These are phyloP conservation scores for Diphyllodes magnificus DNA, from an alignment of 2,113 vertebrate genomes.

Conservation along the genomic window DNA sequence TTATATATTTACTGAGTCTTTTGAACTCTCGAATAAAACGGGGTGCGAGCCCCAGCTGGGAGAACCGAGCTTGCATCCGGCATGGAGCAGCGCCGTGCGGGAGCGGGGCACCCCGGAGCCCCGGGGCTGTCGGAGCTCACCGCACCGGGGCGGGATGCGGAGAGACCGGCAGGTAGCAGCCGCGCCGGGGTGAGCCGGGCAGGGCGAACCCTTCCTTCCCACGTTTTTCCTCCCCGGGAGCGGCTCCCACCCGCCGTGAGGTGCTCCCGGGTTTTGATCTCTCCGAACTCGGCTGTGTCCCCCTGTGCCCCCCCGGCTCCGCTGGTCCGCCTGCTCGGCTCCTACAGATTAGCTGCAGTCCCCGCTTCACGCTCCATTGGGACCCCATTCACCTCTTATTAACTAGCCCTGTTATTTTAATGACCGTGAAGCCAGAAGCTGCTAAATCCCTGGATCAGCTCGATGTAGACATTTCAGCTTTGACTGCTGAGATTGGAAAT, in stretches of 20 bases:
- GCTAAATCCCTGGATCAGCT: constrained; percentile 20
- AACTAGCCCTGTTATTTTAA: constrained; percentile 54
- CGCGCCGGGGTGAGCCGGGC: not conserved
- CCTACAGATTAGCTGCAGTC: not conserved
- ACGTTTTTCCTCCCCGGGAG: not conserved
- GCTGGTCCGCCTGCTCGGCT: not conserved
- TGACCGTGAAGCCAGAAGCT: constrained; percentile 50
- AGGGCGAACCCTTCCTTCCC: not conserved
- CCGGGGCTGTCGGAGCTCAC: not conserved
- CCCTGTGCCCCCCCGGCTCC: not conserved
- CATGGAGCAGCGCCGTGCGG: not conserved
- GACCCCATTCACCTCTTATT: constrained; percentile 55
- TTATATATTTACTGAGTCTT: not conserved
- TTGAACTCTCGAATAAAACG: not conserved
- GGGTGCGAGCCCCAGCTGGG: not conserved
- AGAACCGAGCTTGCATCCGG: not conserved
- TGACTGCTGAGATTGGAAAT: not conserved
- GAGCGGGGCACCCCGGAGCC: not conserved
- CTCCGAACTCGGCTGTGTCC: not conserved
- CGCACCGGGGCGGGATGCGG: not conserved
- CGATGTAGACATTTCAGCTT: not conserved
- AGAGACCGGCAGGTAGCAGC: not conserved
- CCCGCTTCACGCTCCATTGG: constrained; percentile 36
- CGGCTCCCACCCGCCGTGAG: not conserved
- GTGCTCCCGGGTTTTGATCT: not conserved